Percentiles rank a stretch among this genome's conserved stretches.
phyloP scores from a whole-genome alignment of 2,888 invertebrate species.

The Hoplodrina blanda region DNA sequence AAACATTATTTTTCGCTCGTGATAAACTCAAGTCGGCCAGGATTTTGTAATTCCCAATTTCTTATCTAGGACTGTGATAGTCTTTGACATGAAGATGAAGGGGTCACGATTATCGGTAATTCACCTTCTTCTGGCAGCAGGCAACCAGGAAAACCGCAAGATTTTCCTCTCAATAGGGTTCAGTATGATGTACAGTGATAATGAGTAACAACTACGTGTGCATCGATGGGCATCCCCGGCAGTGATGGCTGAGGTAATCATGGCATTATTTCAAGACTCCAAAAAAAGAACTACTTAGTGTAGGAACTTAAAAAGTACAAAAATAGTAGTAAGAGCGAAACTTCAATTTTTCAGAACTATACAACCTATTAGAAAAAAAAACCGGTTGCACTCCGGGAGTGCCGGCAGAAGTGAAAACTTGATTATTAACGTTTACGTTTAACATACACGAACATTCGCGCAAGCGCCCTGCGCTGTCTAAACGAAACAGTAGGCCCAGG shows the following conservation, averaged over 20 bases:
- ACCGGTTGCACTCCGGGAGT: too few species aligned
- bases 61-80: neutral
- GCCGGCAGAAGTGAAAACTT: too few species aligned
- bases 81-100: slow-evolving; percentile 16
- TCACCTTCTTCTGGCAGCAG: slow-evolving; percentile 1
- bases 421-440: too few species aligned
- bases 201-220: slow-evolving; percentile 9
- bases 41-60: slow-evolving; percentile 34
- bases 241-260: neutral
- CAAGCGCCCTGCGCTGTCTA: too few species aligned
- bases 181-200: neutral
- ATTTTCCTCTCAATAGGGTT: slow-evolving; percentile 17
- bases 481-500: too few species aligned
- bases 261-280: neutral
- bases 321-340: too few species aligned
- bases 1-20: neutral
- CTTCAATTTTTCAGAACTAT: too few species aligned
- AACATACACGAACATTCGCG: too few species aligned
- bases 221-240: slow-evolving; percentile 27
- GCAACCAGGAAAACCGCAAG: slow-evolving; percentile 29
- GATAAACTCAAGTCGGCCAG: slow-evolving; percentile 18
- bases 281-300: too few species aligned
- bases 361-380: too few species aligned
- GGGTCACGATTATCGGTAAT: slow-evolving; percentile 5
- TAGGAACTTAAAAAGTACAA: too few species aligned